phyloP scores from a whole-genome alignment of 2,888 invertebrate genomes.

The Erebia ligea region DNA sequence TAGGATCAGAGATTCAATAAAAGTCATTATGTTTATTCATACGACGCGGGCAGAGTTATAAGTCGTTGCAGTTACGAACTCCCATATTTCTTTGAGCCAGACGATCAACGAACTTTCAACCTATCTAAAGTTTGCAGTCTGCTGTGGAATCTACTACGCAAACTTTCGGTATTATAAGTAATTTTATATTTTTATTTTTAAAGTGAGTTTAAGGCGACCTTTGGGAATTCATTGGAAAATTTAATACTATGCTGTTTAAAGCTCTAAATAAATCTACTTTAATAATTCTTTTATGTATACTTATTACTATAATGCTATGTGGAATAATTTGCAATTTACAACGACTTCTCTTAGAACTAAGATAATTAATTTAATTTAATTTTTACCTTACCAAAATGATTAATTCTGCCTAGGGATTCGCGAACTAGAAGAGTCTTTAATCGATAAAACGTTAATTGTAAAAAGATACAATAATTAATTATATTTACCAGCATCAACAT shows the following conservation, averaged over 20 bases:
- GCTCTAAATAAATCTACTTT: constrained; percentile 11
- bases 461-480: too few species aligned
- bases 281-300: background rate
- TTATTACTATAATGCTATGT: background rate
- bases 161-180: constrained; percentile 25
- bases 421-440: background rate
- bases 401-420: background rate
- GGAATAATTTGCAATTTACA: constrained; percentile 24
- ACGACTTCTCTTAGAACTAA: constrained; percentile 33
- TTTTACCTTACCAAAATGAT: background rate
- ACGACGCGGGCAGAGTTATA: background rate
- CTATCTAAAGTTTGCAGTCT: background rate
- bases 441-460: too few species aligned
- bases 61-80: background rate
- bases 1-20: too few species aligned
- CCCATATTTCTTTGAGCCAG: too few species aligned
- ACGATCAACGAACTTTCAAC: background rate
- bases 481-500: too few species aligned
- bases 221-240: constrained; percentile 6
- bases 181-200: constrained; percentile 17
- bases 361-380: constrained; percentile 6
- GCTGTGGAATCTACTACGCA: background rate
- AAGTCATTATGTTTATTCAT: background rate
- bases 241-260: constrained; percentile 27
- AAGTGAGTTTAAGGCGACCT: background rate